Evolutionary conservation across 2,797 vertebrate species (phyloP).

Genomic region (Neoniphon sammara): DNA sequence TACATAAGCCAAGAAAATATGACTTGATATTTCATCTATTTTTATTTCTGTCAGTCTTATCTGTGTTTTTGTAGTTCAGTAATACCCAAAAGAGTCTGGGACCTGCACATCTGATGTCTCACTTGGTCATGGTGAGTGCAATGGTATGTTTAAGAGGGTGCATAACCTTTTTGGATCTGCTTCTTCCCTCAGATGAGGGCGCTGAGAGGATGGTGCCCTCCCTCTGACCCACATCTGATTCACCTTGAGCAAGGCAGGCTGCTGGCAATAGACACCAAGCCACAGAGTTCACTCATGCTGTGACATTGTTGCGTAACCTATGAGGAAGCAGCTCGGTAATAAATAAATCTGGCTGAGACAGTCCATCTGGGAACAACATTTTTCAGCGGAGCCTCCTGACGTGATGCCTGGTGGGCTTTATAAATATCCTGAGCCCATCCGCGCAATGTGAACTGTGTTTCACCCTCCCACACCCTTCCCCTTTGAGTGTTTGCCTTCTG

Average conservation of each 20-base stretch:
- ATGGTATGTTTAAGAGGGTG: slow-evolving; percentile 51
- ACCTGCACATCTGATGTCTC: slow-evolving; percentile 64
- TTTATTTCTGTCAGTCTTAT: slow-evolving; percentile 57
- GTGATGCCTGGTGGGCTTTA: slow-evolving; percentile 82
- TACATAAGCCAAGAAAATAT: slow-evolving; percentile 48
- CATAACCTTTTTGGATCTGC: slow-evolving; percentile 66
- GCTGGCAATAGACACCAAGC: slow-evolving; percentile 59
- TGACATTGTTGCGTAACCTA: slow-evolving; percentile 76
- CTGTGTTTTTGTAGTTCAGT: slow-evolving; percentile 40
- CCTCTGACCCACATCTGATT: slow-evolving; percentile 76
- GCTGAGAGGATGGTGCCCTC: slow-evolving; percentile 71
- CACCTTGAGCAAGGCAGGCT: slow-evolving; percentile 77
- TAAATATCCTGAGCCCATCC: slow-evolving; percentile 79
- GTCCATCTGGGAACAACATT: slow-evolving; percentile 81
- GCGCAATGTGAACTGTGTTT: slow-evolving; percentile 81
- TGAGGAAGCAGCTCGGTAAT: slow-evolving; percentile 71
- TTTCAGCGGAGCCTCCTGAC: slow-evolving; percentile 76
- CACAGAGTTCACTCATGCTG: slow-evolving; percentile 68
- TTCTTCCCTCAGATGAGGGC: slow-evolving; percentile 61
- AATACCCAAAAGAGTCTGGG: slow-evolving; percentile 28
- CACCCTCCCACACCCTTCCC: slow-evolving; percentile 81
- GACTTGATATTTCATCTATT: slow-evolving; percentile 52
- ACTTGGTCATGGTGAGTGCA: slow-evolving; percentile 58
- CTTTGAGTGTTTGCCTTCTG: slow-evolving; percentile 81
- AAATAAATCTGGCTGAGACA: slow-evolving; percentile 78